Conservation (phyloP, 1,140 invertebrate species). For the Drosophila funebris region DNA sequence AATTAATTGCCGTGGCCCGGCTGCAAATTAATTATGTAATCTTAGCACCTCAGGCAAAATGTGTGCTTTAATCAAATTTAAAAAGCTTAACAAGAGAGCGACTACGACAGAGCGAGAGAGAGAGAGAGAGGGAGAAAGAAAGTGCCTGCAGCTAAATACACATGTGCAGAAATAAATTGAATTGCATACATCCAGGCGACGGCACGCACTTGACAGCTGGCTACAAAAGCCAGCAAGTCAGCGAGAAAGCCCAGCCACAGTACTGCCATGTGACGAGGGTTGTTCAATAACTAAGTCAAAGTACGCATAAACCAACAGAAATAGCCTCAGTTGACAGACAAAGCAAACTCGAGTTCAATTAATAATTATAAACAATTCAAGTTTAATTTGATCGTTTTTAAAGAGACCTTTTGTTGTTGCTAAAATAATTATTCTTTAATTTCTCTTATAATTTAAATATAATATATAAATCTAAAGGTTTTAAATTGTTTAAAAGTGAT, state of each 20-base stretch:
- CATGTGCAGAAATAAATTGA: conserved; percentile 71
- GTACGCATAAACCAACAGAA: background rate
- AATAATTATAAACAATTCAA: too few relatives aligned
- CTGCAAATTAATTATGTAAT: conserved; percentile 81
- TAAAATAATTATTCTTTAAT: too few relatives aligned
- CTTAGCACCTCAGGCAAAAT: conserved; percentile 70
- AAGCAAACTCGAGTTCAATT: too few relatives aligned
- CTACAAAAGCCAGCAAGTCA: conserved; percentile 53
- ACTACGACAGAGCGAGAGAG: background rate
- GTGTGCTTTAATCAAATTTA: conserved; percentile 69
- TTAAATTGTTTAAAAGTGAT: too few relatives aligned
- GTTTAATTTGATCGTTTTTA: too few relatives aligned
- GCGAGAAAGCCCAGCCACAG: background rate
- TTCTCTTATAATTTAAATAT: too few relatives aligned
- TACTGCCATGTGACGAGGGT: background rate
- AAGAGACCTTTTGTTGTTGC: too few relatives aligned
- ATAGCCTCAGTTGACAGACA: too few relatives aligned
- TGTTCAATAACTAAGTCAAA: background rate
- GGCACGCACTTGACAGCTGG: conserved; percentile 68
- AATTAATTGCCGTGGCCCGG: conserved; percentile 70
- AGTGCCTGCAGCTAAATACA: conserved; percentile 32
- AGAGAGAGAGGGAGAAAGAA: background rate
- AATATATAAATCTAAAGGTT: too few relatives aligned
- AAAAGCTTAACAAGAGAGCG: conserved; percentile 35
- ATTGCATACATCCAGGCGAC: conserved; percentile 62